Conservation (phyloP, 2,888 invertebrate species). For the Nemotelus nigrinus region DNA sequence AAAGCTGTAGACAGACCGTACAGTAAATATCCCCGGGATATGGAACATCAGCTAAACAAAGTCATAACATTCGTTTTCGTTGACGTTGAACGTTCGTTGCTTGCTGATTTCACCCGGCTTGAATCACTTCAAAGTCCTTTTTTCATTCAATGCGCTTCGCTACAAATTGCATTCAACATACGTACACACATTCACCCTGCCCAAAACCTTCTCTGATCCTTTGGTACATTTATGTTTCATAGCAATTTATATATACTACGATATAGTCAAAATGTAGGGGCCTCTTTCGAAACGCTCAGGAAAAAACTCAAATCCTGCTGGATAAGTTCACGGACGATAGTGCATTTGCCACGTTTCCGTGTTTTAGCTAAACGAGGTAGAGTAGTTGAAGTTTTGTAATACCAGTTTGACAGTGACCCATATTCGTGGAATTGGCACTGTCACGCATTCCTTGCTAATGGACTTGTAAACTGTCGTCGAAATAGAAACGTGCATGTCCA, state of each 20-base stretch:
- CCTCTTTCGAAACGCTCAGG: background rate
- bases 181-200: background rate
- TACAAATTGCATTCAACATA: background rate
- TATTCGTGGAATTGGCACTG: no score
- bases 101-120: background rate
- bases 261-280: no score
- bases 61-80: background rate
- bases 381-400: no score
- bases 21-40: background rate
- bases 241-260: no score
- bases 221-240: no score
- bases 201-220: no score
- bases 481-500: no score
- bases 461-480: no score
- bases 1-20: background rate
- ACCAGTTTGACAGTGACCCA: no score
- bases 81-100: background rate
- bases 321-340: background rate
- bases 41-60: background rate
- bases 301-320: background rate
- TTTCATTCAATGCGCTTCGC: background rate
- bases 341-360: background rate
- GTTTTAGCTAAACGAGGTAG: background rate
- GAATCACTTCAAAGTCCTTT: background rate
- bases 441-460: no score